phyloP scores from a whole-genome alignment of 2,113 vertebrate genomes.

The Dicaeum eximium region DNA sequence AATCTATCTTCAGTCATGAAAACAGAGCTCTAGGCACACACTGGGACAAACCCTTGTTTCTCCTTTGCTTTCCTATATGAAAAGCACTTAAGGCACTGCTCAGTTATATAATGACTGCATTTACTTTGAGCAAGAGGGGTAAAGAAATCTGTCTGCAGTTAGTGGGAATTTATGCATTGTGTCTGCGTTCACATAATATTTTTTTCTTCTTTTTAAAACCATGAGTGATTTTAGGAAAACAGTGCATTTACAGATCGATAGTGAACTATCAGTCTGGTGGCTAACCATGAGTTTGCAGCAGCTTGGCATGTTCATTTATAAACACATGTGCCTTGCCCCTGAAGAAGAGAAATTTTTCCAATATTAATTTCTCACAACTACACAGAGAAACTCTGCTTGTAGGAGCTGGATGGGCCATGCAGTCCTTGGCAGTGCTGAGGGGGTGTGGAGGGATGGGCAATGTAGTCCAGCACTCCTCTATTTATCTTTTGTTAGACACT shows the following conservation, averaged over 20 bases:
- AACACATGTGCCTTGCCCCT: background rate
- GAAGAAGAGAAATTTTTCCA: background rate
- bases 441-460: background rate
- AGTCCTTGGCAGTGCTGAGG: background rate
- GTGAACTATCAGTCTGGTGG: background rate
- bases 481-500: constrained; percentile 7
- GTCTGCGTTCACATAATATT: background rate
- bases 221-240: background rate
- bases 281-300: background rate
- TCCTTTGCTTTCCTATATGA: background rate
- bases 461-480: background rate
- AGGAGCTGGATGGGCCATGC: background rate
- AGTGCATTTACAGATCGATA: background rate
- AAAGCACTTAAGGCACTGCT: constrained; percentile 29
- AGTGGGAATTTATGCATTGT: background rate
- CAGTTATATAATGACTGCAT: background rate
- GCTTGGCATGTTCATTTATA: background rate
- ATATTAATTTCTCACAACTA: background rate
- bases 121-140: background rate
- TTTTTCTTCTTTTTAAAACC: background rate
- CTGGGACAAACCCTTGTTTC: background rate
- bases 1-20: background rate
- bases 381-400: background rate
- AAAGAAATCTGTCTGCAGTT: background rate
- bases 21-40: background rate